phyloP scores from a whole-genome alignment of 2,797 vertebrate genomes.

The Novumbra hubbsi region DNA sequence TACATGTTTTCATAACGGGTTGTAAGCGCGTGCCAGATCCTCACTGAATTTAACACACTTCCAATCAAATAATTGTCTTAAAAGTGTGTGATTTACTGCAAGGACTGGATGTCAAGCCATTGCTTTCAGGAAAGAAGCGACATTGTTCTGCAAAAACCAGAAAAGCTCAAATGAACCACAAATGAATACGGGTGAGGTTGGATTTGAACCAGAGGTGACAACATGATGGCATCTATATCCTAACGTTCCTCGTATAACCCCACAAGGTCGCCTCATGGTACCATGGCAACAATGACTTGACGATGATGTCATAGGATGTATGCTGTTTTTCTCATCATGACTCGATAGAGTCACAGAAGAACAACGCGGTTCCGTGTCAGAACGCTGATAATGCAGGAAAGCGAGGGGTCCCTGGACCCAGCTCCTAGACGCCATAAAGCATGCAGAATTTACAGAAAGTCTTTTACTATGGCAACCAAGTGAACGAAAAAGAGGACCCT shows the following conservation, averaged over 20 bases:
- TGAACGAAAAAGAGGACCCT: not conserved
- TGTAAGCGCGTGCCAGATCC: not conserved
- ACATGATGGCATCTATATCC: not conserved
- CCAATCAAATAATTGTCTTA: not conserved
- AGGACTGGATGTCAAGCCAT: not conserved
- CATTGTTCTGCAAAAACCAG: not conserved
- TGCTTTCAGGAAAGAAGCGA: not conserved
- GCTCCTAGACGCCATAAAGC: conserved; percentile 57
- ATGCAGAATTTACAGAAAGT: conserved; percentile 69
- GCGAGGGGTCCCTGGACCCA: conserved; percentile 33
- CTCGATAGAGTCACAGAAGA: conserved; percentile 10
- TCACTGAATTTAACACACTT: not conserved
- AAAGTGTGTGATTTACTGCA: not conserved
- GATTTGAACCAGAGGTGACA: not conserved
- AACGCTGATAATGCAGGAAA: conserved; percentile 38
- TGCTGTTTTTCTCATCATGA: not conserved
- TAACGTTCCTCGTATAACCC: not conserved
- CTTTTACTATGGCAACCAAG: not conserved
- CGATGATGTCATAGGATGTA: not conserved
- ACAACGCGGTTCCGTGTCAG: conserved; percentile 32
- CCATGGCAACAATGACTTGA: not conserved
- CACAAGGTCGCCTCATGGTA: not conserved
- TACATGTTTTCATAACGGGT: conserved; percentile 45
- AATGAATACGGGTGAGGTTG: not conserved
- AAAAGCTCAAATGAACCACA: not conserved